phyloP scores from a whole-genome alignment of 2,797 vertebrate genomes.

The Triplophysa bombifrons region DNA sequence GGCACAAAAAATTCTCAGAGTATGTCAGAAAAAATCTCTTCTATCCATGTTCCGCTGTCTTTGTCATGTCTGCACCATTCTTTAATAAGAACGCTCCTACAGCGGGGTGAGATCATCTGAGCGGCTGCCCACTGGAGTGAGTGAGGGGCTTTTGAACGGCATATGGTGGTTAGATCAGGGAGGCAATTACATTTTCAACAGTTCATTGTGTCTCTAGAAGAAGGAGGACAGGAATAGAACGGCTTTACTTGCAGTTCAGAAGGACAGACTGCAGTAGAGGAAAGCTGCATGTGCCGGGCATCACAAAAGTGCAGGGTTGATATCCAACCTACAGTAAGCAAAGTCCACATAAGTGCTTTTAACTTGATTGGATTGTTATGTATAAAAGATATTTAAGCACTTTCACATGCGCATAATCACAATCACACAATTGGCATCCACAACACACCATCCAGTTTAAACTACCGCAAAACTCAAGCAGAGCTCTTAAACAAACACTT shows the following conservation, averaged over 20 bases:
- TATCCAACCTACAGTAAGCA: not conserved
- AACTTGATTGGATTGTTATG: not conserved
- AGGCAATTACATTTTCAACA: slow-evolving; percentile 58
- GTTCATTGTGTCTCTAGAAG: slow-evolving; percentile 49
- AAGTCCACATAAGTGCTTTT: not conserved
- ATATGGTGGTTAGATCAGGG: slow-evolving; percentile 56
- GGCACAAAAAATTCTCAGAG: slow-evolving; percentile 39
- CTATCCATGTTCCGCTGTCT: slow-evolving; percentile 27
- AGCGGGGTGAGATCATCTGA: slow-evolving; percentile 40
- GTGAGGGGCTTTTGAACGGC: slow-evolving; percentile 48
- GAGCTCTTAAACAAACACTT: not conserved
- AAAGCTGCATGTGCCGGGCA: slow-evolving; percentile 10
- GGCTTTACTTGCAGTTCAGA: slow-evolving; percentile 46
- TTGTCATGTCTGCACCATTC: slow-evolving; percentile 29
- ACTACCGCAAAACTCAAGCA: not conserved
- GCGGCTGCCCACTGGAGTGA: slow-evolving; percentile 45
- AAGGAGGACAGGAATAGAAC: slow-evolving; percentile 46
- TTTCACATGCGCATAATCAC: not conserved
- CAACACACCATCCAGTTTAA: not conserved
- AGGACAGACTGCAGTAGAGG: not conserved
- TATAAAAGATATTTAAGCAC: not conserved
- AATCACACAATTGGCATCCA: not conserved
- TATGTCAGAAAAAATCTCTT: slow-evolving; percentile 33
- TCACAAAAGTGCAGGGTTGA: not conserved
- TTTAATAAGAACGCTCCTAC: slow-evolving; percentile 48